Evolutionary conservation across 2,113 vertebrate species (phyloP).

Genomic region (Pycnonotus jocosus): DNA sequence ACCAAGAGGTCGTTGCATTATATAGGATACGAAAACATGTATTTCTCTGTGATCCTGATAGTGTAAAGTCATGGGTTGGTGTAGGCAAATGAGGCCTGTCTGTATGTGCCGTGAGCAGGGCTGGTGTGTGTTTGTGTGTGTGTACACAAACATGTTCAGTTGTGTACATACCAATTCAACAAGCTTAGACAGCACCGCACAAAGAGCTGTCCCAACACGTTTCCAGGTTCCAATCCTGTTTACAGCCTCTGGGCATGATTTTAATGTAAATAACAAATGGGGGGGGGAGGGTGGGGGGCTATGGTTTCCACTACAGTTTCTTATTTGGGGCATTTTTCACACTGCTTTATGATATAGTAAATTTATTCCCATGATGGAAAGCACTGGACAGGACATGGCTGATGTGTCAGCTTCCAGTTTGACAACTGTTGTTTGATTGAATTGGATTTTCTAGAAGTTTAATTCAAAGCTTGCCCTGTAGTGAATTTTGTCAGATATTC

Average conservation of each 20-base stretch:
- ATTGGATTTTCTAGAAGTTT: not conserved
- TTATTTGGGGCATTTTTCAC: not conserved
- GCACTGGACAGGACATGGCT: not conserved
- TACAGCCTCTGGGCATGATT: not conserved
- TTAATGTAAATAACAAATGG: not conserved
- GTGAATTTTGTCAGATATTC: not conserved
- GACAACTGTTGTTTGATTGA: not conserved
- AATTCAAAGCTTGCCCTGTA: not conserved
- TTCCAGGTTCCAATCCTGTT: not conserved
- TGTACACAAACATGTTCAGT: not conserved
- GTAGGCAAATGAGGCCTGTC: no score
- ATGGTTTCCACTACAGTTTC: not conserved
- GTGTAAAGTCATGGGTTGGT: not conserved
- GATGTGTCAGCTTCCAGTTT: not conserved
- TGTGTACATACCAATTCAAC: not conserved
- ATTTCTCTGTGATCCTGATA: not conserved
- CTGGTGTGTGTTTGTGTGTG: not conserved
- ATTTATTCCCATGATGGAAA: not conserved
- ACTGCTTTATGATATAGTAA: not conserved
- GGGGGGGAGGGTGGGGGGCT: rapidly evolving
- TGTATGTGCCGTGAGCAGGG: not conserved
- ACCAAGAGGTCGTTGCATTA: not conserved
- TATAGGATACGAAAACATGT: rapidly evolving
- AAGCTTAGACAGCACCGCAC: not conserved
- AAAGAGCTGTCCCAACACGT: not conserved